phyloP scores from a whole-genome alignment of 2,797 vertebrate genomes.

The Rhabdomys pumilio region DNA sequence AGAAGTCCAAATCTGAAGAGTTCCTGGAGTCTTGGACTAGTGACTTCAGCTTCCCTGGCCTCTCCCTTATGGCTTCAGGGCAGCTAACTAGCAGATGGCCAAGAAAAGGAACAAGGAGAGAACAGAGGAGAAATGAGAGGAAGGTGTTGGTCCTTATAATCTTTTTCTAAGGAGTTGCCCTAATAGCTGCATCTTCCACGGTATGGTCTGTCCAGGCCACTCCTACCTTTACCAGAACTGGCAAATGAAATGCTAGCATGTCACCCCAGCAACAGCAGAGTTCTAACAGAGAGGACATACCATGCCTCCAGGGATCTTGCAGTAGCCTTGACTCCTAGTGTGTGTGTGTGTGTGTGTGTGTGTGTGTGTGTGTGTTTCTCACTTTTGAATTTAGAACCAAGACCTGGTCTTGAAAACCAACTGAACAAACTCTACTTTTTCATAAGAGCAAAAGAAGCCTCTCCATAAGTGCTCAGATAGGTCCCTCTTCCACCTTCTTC shows the following conservation, averaged over 20 bases:
- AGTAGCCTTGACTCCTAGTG: not conserved
- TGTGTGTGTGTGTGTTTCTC: too few species aligned
- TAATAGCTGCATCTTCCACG: not conserved
- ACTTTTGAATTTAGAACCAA: not conserved
- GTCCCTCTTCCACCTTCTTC: not conserved
- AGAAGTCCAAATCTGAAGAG: not conserved
- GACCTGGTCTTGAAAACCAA: not conserved
- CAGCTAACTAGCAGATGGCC: not conserved
- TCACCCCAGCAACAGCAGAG: not conserved
- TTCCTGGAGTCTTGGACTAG: not conserved
- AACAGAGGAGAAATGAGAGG: not conserved
- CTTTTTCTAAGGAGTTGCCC: not conserved
- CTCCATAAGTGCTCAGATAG: not conserved
- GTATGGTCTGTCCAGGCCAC: not conserved
- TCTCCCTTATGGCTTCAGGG: not conserved
- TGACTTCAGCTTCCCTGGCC: not conserved
- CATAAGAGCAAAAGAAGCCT: not conserved
- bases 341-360: too few species aligned
- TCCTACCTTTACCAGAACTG: not conserved
- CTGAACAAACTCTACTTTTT: not conserved
- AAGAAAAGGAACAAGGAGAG: not conserved
- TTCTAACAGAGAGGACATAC: not conserved
- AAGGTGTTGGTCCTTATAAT: not conserved
- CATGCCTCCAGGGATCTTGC: not conserved
- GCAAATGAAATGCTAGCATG: not conserved